Base-by-base conservation (phyloP, 1,140 invertebrate species). In the Hyposmocoma kahamanoa region DNA sequence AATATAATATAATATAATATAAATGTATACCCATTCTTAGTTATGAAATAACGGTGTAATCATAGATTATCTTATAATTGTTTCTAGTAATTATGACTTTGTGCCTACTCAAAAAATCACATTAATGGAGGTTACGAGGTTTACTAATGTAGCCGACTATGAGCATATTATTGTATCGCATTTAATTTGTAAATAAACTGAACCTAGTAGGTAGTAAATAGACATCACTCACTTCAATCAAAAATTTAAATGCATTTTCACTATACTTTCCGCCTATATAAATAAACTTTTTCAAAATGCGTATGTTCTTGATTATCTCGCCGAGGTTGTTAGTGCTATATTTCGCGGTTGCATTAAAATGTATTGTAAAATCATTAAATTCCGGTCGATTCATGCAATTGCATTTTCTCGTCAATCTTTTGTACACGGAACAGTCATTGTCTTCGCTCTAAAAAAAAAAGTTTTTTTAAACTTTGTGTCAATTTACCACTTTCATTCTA, bases 291-390 rank as follows among this genome's bases (percentile, higher is more conserved):
- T 78, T 82, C 8, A 84, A 46, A 42, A 79, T 76, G 1, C 64
- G 60, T 57, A 84, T 54, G 54, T 84, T 84, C 44, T 82, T 84
- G 49, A 84, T 79, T 34, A 84, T 63, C 61, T 84, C 76, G 3
- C 80, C 80, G 21, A 65, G 21, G 22, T 56, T 61, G 30, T 44
- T 79, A 13, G 76, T 79, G 1, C 54, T 56, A 46, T 70, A 74
- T 34, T 72, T 80, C 0, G 70, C 69, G 11, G 69, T 52, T 46
- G 82, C 80, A 28, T 84, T 82, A 42, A 84, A 84, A 49, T 80
- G 74, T 45, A 84, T 79, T 1, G 79, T 52, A 11, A 84, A 75
- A 51, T 84, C 78, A 42, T 82, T 84, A 32, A 74, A 84, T 36
- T 68, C 57, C 4, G 42, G 32, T 18, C 66, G 60, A 49, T 82